Evolutionary conservation across 2,797 vertebrate species (phyloP), one percentile per base, ranked within the genome.

Genomic region (Sebastes variabilis): DNA sequence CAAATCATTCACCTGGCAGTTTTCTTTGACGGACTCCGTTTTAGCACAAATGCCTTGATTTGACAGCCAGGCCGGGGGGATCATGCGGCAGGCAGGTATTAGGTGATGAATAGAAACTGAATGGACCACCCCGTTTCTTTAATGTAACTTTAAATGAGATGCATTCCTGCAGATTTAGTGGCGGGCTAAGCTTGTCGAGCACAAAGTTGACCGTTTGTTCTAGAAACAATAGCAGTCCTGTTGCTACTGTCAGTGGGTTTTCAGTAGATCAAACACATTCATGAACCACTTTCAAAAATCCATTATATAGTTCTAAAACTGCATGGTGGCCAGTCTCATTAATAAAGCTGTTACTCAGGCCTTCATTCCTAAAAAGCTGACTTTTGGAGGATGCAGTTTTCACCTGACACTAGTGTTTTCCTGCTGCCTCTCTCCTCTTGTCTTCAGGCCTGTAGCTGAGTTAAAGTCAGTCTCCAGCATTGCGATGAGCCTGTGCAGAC

Each of bases 341-440:
- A 85, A 77, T 77, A 72, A 74, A 83, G 62, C 71, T 79, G 62
- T 82, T 84, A 72, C 25, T 82, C 74, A 77, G 60, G 58, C 76
- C 79, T 72, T 79, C 42, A 56, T 77, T 65, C 8, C 46, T 66
- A 62, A 79, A 86, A 83, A 75, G 83, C 87, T 91, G 84, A 88
- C 89, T 79, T 83, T 81, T 76, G 38, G 55, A 75, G 66, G 46
- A 81, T 7, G 20, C 61, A 36, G 64, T 77, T 89, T 91, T 84
- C 36, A 83, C 78, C 84, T 81, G 83, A 82, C 56, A 61, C 54
- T 34, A 65, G 65, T 72, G 78, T 80, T 89, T 91, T 83, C 73
- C 74, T 81, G 66, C 74, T 81, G 84, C 75, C 59, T 82, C 66
- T 62, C 32, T 72, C 32, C 75, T 71, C 77, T 65, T 54, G 77